Evolutionary conservation across 2,113 vertebrate genomes (phyloP), one percentile per base, ranked within the genome.

Genomic region (Chloroceryle aenea): DNA sequence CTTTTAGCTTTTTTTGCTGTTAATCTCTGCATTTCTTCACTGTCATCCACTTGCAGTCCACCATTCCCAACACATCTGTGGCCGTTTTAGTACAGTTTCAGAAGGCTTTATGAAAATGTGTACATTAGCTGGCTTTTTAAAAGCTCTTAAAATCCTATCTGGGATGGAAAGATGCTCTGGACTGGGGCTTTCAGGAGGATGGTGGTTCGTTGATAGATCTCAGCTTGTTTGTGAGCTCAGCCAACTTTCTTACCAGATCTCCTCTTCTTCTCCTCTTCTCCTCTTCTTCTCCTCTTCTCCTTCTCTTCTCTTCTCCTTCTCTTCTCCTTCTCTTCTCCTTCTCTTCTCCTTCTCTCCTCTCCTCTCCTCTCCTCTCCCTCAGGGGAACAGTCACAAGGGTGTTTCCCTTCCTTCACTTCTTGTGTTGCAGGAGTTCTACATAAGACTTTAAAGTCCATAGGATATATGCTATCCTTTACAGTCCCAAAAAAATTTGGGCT

Each of bases 381-480:
- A 22, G 10, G 40, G 22, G 69, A 90, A 58, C 22, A 32, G 16
- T 13, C 17, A 75, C 0, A 0, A n/a, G 8, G 23, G 3, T 15
- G 48, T 45, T 83, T 83, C 12, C 32, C 21, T 73, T 80, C 32
- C 21, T 73, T 80, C 45, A 14, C 30, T 69, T 55, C 7, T 16
- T 89, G 36, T 59, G 74, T 22, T 84, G 32, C 55, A 74, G 59
- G 42, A 36, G 9, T 52, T 90, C 67, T 43, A 6, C 1, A 0
- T 30, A 38, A 25, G 25, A 45, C 64, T 53, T 26, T 36, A 59
- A 56, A 30, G 22, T 62, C 55, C 20, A 30, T 1, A 3, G 21
- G 13, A 16, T 26, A 10, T 29, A 32, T 47, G 29, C 12, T 53
- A 2, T 26, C 27, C 68, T 80, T 73, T 40, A 66, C 32, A 50